Evolutionary conservation across 1,140 invertebrate species (phyloP).

Genomic region (Cydia fagiglandana): DNA sequence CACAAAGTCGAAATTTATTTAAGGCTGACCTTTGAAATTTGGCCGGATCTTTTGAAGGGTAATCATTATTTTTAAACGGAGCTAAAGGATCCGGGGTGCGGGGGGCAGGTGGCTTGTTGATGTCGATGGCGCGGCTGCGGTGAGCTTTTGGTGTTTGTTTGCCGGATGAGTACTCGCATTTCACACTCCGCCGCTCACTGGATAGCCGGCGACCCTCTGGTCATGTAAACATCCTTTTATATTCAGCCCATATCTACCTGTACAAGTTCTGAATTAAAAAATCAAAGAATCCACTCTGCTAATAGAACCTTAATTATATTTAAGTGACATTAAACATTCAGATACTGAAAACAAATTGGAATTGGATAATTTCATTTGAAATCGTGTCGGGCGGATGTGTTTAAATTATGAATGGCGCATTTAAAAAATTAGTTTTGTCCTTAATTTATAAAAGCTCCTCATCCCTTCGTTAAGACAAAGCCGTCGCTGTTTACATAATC

Average conservation of each 20-base stretch:
- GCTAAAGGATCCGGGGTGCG: constrained; percentile 4
- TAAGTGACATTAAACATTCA: neutral
- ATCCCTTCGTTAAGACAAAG: constrained; percentile 46
- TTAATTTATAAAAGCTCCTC: constrained; percentile 51
- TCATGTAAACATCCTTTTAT: neutral
- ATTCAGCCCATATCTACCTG: neutral
- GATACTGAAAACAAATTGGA: neutral
- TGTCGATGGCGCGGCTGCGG: constrained; percentile 32
- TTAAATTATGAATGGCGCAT: constrained; percentile 1
- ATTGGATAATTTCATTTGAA: neutral
- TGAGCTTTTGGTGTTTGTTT: constrained; percentile 43
- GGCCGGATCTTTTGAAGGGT: constrained; percentile 20
- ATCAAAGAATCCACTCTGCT: neutral
- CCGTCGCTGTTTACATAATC: constrained; percentile 57
- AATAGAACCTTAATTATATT: neutral
- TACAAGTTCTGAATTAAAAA: neutral
- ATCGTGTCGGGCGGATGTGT: neutral
- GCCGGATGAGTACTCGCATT: constrained; percentile 43
- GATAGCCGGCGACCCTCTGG: constrained; percentile 10
- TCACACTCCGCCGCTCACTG: constrained; percentile 38
- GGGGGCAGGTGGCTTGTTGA: constrained; percentile 26
- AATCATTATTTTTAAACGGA: constrained; percentile 34
- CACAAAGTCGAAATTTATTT: constrained; percentile 18
- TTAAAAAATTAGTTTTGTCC: constrained; percentile 32
- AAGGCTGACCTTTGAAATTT: constrained; percentile 26